These are phyloP conservation scores for Pocillopora grandis DNA, from an alignment of 92 coral and sea anemone species.

Conservation along the genomic window DNA sequence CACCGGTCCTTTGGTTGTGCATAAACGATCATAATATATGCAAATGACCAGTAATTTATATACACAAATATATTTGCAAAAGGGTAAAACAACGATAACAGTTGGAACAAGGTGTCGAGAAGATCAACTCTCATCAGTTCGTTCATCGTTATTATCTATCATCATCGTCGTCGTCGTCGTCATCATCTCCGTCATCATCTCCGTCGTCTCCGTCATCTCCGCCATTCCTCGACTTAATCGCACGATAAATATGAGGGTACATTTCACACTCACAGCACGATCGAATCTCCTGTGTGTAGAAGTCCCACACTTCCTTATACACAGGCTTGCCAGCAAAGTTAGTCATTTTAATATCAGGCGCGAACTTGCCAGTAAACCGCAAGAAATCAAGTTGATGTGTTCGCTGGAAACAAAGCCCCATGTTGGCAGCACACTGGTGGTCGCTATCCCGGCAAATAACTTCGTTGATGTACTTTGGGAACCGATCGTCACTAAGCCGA, in stretches of 20 bases:
- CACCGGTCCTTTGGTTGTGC: too few relatives aligned
- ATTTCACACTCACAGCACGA: conserved; percentile 61
- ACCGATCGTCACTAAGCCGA: conserved; percentile 16
- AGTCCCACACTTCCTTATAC: conserved; percentile 52
- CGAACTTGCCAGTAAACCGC: conserved; percentile 29
- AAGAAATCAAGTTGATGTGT: not conserved
- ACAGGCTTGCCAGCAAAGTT: conserved; percentile 6
- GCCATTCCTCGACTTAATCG: not conserved
- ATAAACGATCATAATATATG: too few relatives aligned
- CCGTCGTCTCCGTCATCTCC: not conserved
- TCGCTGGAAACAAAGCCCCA: conserved; percentile 21
- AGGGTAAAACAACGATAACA: too few relatives aligned
- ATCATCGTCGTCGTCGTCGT: not conserved
- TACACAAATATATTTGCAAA: too few relatives aligned
- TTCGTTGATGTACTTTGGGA: conserved; percentile 45
- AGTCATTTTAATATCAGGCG: not conserved
- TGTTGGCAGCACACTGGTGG: conserved; percentile 18
- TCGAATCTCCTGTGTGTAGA: conserved; percentile 52
- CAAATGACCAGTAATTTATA: too few relatives aligned
- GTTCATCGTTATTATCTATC: not conserved
- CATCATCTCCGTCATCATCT: not conserved
- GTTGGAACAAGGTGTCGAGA: not conserved
- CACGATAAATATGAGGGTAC: conserved; percentile 14
- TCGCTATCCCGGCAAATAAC: conserved; percentile 32
- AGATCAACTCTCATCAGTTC: not conserved